Base-by-base conservation (phyloP, 2,888 invertebrate species). In the Dermolepida albohirtum region DNA sequence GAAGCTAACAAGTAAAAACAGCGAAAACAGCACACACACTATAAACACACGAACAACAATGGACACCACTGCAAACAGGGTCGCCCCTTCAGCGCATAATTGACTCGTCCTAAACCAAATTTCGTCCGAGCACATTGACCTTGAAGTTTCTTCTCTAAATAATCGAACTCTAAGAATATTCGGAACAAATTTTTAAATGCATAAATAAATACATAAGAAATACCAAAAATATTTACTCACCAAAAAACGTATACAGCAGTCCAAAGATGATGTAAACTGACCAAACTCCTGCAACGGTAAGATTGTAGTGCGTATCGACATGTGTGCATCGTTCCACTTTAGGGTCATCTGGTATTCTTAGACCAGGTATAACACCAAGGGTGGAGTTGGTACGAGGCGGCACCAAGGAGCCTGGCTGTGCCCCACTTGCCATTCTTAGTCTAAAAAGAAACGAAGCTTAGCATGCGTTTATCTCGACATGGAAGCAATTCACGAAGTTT, bases 241-340 rank as follows among this genome's bases (percentile, higher is more conserved):
- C 95, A 81, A 93, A 91, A 73, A 94, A 87, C 71, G 92, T 92
- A 81, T 94, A 95, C 67, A 95, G 89, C 74, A 94, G 88, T 69
- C 94, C 95, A 83, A 95, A 93, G 47, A 92, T 87, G 74, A 92
- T 88, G 79, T 90, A 91, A 85, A 91, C 88, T 70, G 89, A 88
- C 81, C 90, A 90, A 71, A 92, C 86, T 68, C 89, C 83, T 68
- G 90, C 89, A 27, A 89, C 85, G 51, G 88, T 84, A 52, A 90
- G 86, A 76, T 91, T 89, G 82, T 90, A 91, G 78, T 89, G 86
- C 77, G 87, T 86, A 79, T 89, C 87, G 65, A 88, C 83, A 64
- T 85, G 83, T 10, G 85, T 82, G 78, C 88, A 88, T 71, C 83
- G 84, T 34, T 87, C 85, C 54, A 86, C 86, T 78, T 78, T 78